phyloP scores from a whole-genome alignment of 1,140 invertebrate genomes.

The Pissodes strobi region DNA sequence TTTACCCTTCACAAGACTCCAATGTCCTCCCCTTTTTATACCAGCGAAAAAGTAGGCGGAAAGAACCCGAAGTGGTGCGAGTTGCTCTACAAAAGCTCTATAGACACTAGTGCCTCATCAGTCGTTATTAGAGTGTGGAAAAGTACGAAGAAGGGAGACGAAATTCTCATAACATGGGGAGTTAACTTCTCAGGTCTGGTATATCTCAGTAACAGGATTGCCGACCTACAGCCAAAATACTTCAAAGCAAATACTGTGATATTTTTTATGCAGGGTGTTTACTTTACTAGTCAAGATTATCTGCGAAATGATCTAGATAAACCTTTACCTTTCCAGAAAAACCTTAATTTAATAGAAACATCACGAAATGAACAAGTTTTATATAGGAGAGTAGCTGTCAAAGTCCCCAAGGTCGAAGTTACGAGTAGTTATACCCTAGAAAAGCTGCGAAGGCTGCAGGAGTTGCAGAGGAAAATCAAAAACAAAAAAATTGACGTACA shows the following conservation, averaged over 20 bases:
- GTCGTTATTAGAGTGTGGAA: constrained; percentile 66
- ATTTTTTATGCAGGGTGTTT: constrained; percentile 86
- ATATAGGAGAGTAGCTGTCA: constrained; percentile 45
- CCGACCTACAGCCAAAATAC: constrained; percentile 70
- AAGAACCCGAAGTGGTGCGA: constrained; percentile 77
- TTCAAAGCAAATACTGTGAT: constrained; percentile 80
- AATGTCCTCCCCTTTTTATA: constrained; percentile 85
- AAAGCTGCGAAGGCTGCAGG: constrained; percentile 67
- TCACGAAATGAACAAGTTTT: constrained; percentile 42
- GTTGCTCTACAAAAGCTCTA: constrained; percentile 49
- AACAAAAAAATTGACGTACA: constrained; percentile 62
- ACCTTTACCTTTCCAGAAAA: constrained; percentile 47
- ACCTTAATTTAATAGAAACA: constrained; percentile 47
- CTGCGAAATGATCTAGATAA: constrained; percentile 47
- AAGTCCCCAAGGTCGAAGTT: constrained; percentile 58
- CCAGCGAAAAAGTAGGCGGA: constrained; percentile 77
- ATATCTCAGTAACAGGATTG: constrained; percentile 75
- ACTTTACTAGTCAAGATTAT: constrained; percentile 66
- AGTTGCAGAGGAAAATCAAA: constrained; percentile 63
- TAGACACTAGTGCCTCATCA: constrained; percentile 21
- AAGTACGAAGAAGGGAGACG: constrained; percentile 53
- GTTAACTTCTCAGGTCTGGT: constrained; percentile 81
- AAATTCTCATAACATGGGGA: constrained; percentile 77
- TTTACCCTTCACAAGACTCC: constrained; percentile 75
- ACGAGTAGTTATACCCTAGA: constrained; percentile 75